Evolutionary conservation across 2,113 vertebrate species (phyloP).

Genomic region (Collichthys lucidus): DNA sequence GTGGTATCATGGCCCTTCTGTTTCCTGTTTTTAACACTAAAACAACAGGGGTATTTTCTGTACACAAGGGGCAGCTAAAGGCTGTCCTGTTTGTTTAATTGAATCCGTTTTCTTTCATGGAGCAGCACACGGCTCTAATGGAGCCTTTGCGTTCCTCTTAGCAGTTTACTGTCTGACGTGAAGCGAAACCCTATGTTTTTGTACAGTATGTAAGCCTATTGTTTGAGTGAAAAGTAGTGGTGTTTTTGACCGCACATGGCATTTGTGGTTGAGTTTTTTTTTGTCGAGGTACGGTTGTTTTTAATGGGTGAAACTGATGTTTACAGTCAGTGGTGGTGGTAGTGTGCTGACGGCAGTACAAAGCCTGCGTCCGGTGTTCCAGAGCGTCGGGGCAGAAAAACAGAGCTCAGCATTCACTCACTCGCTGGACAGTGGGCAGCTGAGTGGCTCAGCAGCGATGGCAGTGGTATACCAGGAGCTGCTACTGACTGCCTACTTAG

Average conservation of each 20-base stretch:
- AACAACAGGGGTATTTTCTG: slow-evolving; percentile 26
- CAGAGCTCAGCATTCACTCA: slow-evolving; percentile 71
- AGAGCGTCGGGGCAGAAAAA: slow-evolving; percentile 65
- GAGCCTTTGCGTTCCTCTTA: neutral
- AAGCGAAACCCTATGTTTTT: slow-evolving; percentile 8
- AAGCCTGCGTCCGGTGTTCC: slow-evolving; percentile 64
- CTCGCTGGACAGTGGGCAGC: slow-evolving; percentile 52
- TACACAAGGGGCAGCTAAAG: neutral
- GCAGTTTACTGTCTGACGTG: neutral
- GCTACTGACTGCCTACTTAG: slow-evolving; percentile 20
- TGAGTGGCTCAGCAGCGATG: slow-evolving; percentile 33
- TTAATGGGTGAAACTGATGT: slow-evolving; percentile 49
- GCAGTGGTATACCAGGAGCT: slow-evolving; percentile 40
- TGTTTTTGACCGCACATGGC: neutral
- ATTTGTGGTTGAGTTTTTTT: slow-evolving; percentile 29
- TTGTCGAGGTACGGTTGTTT: slow-evolving; percentile 48
- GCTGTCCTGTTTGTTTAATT: slow-evolving; percentile 4
- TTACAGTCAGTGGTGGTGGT: slow-evolving; percentile 47
- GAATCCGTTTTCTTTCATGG: slow-evolving; percentile 16
- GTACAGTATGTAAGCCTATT: slow-evolving; percentile 4
- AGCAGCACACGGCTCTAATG: neutral
- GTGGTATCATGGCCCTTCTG: slow-evolving; percentile 3
- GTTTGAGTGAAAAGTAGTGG: slow-evolving; percentile 3
- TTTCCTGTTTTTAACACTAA: slow-evolving; percentile 55
- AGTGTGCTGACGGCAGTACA: slow-evolving; percentile 71